phyloP scores from a whole-genome alignment of 1,140 invertebrate genomes.

The Drosophila bifasciata region DNA sequence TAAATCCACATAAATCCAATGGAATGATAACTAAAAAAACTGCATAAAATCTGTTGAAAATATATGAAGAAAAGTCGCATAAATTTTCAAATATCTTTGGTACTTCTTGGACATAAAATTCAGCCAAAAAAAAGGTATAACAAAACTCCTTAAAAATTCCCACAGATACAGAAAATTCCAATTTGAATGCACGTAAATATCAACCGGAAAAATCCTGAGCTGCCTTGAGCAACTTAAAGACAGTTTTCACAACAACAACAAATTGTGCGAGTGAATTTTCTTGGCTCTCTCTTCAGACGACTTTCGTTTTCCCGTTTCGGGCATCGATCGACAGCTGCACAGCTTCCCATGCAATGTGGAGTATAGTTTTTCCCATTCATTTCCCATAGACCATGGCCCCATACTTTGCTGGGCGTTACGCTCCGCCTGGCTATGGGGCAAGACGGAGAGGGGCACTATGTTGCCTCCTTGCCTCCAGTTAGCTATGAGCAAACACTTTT shows the following conservation, averaged over 20 bases:
- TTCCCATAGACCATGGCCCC: constrained; percentile 38
- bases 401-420: constrained; percentile 34
- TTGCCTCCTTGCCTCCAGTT: constrained; percentile 27
- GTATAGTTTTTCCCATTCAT: constrained; percentile 33
- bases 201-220: background rate
- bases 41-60: too few species aligned
- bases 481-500: constrained; percentile 49
- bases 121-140: too few species aligned
- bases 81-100: too few species aligned
- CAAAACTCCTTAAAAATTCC: too few species aligned
- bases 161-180: background rate
- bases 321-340: constrained; percentile 5
- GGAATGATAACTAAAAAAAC: too few species aligned
- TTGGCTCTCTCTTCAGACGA: background rate
- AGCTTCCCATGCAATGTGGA: constrained; percentile 19
- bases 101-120: too few species aligned
- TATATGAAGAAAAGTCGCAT: too few species aligned
- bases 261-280: background rate
- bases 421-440: constrained; percentile 21
- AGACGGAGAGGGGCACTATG: constrained; percentile 25
- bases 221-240: background rate
- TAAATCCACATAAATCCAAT: too few species aligned
- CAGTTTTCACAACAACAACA: background rate
- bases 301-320: constrained; percentile 47
- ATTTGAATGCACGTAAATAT: background rate